Evolutionary conservation across 2,888 invertebrate species (phyloP).

Genomic region (Notodonta dromedarius): DNA sequence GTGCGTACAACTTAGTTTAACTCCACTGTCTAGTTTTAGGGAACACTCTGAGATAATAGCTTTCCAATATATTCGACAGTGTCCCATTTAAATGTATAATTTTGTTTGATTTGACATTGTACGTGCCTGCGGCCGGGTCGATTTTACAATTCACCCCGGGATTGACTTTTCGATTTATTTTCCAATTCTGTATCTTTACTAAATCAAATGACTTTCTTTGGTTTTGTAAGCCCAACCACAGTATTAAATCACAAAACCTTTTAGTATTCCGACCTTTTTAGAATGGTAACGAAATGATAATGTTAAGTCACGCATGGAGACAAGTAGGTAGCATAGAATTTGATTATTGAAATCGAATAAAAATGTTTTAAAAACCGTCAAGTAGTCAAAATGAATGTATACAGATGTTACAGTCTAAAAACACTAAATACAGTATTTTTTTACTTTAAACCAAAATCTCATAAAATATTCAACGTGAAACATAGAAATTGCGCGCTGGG

Average conservation of each 20-base stretch:
- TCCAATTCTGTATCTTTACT: slow-evolving; percentile 1
- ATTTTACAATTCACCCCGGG: slow-evolving; percentile 3
- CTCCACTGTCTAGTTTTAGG: slow-evolving; percentile 27
- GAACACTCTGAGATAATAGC: slow-evolving; percentile 16
- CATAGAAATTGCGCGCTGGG: slow-evolving; percentile 17
- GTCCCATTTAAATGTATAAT: slow-evolving; percentile 5
- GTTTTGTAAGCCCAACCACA: not conserved
- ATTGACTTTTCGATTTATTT: slow-evolving; percentile 8
- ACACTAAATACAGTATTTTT: too few species aligned
- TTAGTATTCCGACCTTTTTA: too few species aligned
- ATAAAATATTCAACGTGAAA: slow-evolving; percentile 33
- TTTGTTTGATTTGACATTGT: slow-evolving; percentile 6
- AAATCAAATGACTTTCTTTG: not conserved
- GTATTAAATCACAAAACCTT: not conserved
- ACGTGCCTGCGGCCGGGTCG: slow-evolving; percentile 5
- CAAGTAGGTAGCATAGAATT: slow-evolving; percentile 14
- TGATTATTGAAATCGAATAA: too few species aligned
- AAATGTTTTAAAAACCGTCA: too few species aligned
- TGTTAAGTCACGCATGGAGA: slow-evolving; percentile 8
- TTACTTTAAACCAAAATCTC: slow-evolving; percentile 11
- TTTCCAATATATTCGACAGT: slow-evolving; percentile 9
- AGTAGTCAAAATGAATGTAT: too few species aligned
- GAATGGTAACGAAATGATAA: too few species aligned
- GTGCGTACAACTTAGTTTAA: slow-evolving; percentile 36
- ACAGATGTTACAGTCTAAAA: too few species aligned